Evolutionary conservation across 2,888 invertebrate species (phyloP).

Genomic region (Lasioglossum morio): DNA sequence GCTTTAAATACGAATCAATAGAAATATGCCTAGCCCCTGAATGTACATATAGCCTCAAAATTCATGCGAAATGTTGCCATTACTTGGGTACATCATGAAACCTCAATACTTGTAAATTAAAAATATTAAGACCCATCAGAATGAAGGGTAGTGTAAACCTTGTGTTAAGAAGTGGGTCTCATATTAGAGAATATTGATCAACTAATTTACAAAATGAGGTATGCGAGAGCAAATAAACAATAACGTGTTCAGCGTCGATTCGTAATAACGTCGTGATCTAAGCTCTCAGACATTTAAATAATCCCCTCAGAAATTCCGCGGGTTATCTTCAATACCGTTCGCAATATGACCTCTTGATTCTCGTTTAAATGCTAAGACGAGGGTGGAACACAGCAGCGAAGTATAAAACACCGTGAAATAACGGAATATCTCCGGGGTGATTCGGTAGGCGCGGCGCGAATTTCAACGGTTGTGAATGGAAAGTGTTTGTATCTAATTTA

Average conservation of each 20-base stretch:
- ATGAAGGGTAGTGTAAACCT: no score
- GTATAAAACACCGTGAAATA: conserved; percentile 75
- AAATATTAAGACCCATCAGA: no score
- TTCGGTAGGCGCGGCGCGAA: conserved; percentile 76
- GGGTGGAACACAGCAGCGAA: conserved; percentile 50
- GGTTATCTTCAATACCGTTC: conserved; percentile 2
- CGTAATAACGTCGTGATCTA: not conserved
- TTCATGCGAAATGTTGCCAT: not conserved
- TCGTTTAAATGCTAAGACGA: conserved; percentile 69
- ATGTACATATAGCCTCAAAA: no score
- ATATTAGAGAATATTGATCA: not conserved
- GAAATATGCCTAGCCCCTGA: no score
- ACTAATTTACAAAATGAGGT: not conserved
- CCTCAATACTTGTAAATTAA: no score
- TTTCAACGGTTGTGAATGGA: conserved; percentile 75
- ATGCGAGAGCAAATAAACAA: not conserved
- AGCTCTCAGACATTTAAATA: not conserved
- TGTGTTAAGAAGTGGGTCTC: not conserved
- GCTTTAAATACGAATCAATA: not conserved
- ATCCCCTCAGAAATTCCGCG: not conserved
- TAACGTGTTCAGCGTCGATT: not conserved
- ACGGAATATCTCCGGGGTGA: conserved; percentile 71
- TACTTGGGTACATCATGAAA: no score
- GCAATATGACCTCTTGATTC: conserved; percentile 15
- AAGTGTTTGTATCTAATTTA: conserved; percentile 83